phyloP scores from a whole-genome alignment of 1,140 invertebrate genomes.

The Schlechtendalia chinensis region DNA sequence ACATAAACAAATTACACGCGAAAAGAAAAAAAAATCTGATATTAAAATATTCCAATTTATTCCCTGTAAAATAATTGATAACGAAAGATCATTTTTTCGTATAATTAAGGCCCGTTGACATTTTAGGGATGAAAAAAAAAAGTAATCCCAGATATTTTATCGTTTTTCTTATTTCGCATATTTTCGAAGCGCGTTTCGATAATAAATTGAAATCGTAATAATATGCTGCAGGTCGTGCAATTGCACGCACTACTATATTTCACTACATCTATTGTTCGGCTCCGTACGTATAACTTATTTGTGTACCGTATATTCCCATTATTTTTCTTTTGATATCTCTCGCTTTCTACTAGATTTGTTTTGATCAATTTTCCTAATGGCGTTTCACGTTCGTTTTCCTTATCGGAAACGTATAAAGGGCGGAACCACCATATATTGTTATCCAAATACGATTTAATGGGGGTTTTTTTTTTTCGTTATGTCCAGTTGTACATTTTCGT shows the following conservation, averaged over 20 bases:
- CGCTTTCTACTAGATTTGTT: constrained; percentile 49
- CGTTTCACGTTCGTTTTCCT: neutral
- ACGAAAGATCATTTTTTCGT: too few relatives aligned
- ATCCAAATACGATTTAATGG: neutral
- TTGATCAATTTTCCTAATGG: constrained; percentile 42
- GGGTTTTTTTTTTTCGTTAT: neutral
- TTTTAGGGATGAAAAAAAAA: too few relatives aligned
- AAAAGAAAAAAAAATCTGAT: too few relatives aligned
- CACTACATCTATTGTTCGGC: neutral
- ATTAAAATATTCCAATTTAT: too few relatives aligned
- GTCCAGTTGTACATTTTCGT: neutral
- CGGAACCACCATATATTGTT: neutral
- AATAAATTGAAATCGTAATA: neutral
- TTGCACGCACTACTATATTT: neutral
- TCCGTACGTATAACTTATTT: constrained; percentile 23
- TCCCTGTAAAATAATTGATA: too few relatives aligned
- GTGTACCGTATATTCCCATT: neutral
- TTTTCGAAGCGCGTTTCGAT: neutral
- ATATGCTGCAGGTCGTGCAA: neutral
- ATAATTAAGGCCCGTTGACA: too few relatives aligned
- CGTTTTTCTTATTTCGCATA: too few relatives aligned
- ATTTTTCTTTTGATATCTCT: constrained; percentile 27
- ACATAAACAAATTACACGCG: too few relatives aligned
- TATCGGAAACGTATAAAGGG: constrained; percentile 3
- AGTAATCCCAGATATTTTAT: too few relatives aligned